Conservation (phyloP, 53 echinoderm and acorn worm genomes). For the Mesocentrotus franciscanus region DNA sequence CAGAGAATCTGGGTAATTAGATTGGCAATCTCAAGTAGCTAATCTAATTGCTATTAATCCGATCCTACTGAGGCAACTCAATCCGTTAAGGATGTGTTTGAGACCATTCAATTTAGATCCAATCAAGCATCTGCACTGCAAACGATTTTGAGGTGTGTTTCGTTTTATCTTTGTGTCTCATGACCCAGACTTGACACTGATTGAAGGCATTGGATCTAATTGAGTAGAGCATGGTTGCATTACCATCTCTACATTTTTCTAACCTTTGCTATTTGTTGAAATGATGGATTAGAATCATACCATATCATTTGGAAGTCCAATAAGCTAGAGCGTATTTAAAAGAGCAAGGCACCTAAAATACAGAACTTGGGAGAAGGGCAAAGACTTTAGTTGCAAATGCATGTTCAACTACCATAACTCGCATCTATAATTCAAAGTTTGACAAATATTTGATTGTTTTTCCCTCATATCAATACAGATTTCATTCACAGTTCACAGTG, state of each 20-base stretch:
- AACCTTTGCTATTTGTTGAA: neutral
- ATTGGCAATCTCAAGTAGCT: conserved; percentile 58
- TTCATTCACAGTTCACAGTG: too few species aligned
- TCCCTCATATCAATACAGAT: too few species aligned
- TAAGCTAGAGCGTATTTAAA: neutral
- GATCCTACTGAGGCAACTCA: conserved; percentile 36
- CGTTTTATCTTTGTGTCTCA: neutral
- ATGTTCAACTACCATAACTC: too few species aligned
- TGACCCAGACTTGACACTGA: neutral
- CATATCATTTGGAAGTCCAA: neutral
- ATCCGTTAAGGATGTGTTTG: conserved; percentile 41
- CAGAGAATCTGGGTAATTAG: conserved; percentile 56
- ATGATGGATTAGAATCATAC: neutral
- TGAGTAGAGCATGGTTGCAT: neutral
- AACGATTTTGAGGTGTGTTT: neutral
- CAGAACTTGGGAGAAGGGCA: too few species aligned
- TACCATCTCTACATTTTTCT: neutral
- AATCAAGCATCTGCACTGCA: neutral
- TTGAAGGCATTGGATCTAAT: neutral
- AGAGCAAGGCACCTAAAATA: neutral
- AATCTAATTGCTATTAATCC: conserved; percentile 62
- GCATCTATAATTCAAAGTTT: too few species aligned
- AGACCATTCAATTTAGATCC: conserved; percentile 10
- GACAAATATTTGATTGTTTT: too few species aligned
- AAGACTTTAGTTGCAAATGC: too few species aligned